Evolutionary conservation across 2,888 invertebrate species (phyloP), one percentile per base, ranked within the genome.

Genomic region (Stegana nigrithorax): DNA sequence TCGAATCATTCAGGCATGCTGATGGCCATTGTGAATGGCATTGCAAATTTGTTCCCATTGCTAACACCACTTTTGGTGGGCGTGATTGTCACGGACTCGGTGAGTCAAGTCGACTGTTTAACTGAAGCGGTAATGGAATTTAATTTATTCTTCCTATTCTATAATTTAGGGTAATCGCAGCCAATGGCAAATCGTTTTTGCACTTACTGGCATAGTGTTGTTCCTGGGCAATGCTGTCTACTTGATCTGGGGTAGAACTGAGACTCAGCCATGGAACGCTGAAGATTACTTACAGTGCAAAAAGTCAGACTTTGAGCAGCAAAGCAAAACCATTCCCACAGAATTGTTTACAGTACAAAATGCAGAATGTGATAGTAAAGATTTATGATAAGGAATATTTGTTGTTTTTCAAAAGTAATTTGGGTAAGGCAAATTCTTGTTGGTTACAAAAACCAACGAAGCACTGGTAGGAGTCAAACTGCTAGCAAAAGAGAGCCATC

Each of bases 161-260:
- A 1, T 21, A 7, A 45, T 66, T 12, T 39, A 78, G 78, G 59
- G 67, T 10, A 87, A 91, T 69, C 87, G 89, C 1, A 69, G 81
- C 0, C 90, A 92, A 76, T 94, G 94, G 94, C 88, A 89, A 66
- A 88, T 89, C 61, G 91, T 93, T n/a, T 94, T 94, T 83, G 90
- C 91, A 77, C 86, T 81, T 26, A 72, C 93, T 0, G 89, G 92
- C 0, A 88, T 86, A 10, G 85, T 93, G 7, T 93, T 92, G 78
- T 88, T 92, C 65, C 79, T 90, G 36, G 90, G 91, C 5, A 91
- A 91, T 74, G 83, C 91, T n/a, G 87, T 91, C 70, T 94, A 91
- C 80, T 75, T 92, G 4, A 79, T 91, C 2, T 92, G 91, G 81
- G 90, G 91, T 10, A 89, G 89, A 14, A 89, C 90, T 0, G 86